Percentiles rank a stretch among this genome's conserved stretches.
Conservation (phyloP, 2,888 invertebrate genomes). For the Torymus tubicola region DNA sequence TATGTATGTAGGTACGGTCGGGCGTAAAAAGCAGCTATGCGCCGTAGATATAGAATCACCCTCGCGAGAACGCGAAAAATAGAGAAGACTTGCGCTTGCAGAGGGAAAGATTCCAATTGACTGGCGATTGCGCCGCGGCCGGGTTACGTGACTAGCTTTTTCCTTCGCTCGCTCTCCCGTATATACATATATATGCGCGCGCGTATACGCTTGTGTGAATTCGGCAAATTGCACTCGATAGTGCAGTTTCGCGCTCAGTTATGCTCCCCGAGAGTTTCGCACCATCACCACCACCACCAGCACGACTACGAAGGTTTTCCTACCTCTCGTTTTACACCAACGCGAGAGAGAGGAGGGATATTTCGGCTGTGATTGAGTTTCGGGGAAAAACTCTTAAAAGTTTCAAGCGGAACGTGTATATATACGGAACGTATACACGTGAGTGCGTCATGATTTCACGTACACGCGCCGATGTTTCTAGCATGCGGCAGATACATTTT, state of each 20-base stretch:
- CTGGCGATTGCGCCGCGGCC: conserved; percentile 53
- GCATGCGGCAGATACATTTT: no score
- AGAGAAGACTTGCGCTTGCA: conserved; percentile 36
- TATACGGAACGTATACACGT: no score
- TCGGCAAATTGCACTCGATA: conserved; percentile 61
- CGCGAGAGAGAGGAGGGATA: conserved; percentile 19
- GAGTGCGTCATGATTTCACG: no score
- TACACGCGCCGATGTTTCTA: no score
- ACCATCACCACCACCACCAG: no score
- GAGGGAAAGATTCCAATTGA: conserved; percentile 60
- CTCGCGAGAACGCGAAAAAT: conserved; percentile 20
- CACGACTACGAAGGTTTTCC: no score
- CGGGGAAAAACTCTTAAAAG: background rate
- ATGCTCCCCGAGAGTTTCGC: no score
- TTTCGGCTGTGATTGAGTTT: conserved; percentile 43
- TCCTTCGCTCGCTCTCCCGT: background rate
- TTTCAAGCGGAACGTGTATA: background rate
- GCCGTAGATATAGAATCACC: no score
- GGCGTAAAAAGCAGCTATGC: no score
- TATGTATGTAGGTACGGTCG: no score
- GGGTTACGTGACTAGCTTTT: conserved; percentile 61
- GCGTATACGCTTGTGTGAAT: conserved; percentile 40
- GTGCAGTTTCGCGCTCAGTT: conserved; percentile 45
- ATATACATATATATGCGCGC: no score
- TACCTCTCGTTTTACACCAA: no score